Conservation (phyloP, 2,113 vertebrate species). For the Otus sunia region DNA sequence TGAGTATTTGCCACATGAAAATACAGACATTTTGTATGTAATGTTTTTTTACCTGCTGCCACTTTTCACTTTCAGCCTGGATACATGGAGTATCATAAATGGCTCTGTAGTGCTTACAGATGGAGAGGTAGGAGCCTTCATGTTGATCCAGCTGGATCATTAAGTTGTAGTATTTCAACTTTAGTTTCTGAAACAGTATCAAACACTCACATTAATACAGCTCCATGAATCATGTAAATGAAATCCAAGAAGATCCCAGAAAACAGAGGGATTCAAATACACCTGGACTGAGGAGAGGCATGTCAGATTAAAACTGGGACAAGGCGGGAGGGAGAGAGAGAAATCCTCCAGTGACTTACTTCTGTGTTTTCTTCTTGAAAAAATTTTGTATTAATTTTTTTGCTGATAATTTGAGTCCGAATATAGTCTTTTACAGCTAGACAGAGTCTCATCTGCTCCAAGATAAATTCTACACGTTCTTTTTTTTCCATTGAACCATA, state of each 20-base stretch:
- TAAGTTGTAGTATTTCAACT: conserved; percentile 98
- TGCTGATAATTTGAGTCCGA: conserved; percentile 98
- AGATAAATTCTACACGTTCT: conserved; percentile 95
- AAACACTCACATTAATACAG: not conserved
- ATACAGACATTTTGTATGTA: not conserved
- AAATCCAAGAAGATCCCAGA: not conserved
- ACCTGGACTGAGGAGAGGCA: not conserved
- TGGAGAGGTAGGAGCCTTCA: conserved; percentile 96
- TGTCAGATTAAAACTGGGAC: not conserved
- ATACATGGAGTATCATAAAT: conserved; percentile 98
- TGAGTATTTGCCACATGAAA: not conserved
- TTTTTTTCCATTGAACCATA: conserved; percentile 99
- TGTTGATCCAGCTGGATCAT: conserved; percentile 99
- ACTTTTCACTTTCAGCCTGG: conserved; percentile 92
- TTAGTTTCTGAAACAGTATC: conserved; percentile 82
- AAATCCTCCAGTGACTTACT: conserved; percentile 69
- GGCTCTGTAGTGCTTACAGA: conserved; percentile 98
- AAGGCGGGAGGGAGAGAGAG: accelerated
- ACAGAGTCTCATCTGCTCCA: conserved; percentile 99
- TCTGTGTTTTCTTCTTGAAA: conserved; percentile 95
- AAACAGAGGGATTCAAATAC: not conserved
- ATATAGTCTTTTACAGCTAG: conserved; percentile 98
- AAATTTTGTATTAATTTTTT: conserved; percentile 99
- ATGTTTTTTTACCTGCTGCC: conserved; percentile 87
- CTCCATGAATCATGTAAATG: not conserved